Percentiles rank a stretch among this genome's conserved stretches.
Evolutionary conservation across 1,140 invertebrate species (phyloP).

Genomic region (Drosophila arawakana): DNA sequence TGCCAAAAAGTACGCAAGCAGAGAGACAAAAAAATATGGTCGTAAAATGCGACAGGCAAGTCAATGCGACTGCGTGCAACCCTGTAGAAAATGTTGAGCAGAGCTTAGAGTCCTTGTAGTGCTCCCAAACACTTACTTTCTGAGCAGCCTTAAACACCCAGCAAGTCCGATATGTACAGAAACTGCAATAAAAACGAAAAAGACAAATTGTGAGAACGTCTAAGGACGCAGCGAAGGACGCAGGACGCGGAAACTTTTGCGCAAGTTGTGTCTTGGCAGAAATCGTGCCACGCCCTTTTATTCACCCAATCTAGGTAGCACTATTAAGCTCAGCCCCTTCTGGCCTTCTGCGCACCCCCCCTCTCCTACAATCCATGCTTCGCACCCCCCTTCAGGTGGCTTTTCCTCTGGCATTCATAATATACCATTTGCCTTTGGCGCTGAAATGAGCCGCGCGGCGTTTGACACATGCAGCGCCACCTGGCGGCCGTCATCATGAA

Average conservation of each 20-base stretch:
- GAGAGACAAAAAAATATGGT: slow-evolving; percentile 11
- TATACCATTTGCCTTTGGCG: slow-evolving; percentile 27
- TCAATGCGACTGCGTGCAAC: no score
- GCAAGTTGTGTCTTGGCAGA: slow-evolving; percentile 62
- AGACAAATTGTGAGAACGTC: slow-evolving; percentile 64
- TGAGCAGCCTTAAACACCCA: no score
- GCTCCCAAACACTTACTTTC: no score
- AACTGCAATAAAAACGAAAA: slow-evolving; percentile 18
- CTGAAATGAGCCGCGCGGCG: slow-evolving; percentile 65
- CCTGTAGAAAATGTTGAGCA: no score
- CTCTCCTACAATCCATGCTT: not conserved
- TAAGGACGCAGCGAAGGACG: slow-evolving; percentile 23
- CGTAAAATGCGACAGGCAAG: no score
- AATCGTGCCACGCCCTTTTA: slow-evolving; percentile 24
- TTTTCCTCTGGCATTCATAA: not conserved
- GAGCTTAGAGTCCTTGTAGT: no score
- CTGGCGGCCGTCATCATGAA: slow-evolving; percentile 70
- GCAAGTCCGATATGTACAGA: not conserved
- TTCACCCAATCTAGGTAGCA: not conserved
- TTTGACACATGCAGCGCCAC: slow-evolving; percentile 76
- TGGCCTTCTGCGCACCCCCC: not conserved
- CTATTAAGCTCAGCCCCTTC: slow-evolving; percentile 1
- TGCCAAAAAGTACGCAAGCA: slow-evolving; percentile 72
- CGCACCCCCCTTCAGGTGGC: no score
- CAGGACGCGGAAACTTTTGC: slow-evolving; percentile 59